Evolutionary conservation across 1,140 invertebrate genomes (phyloP).

Genomic region (Drosophila malerkotliana): DNA sequence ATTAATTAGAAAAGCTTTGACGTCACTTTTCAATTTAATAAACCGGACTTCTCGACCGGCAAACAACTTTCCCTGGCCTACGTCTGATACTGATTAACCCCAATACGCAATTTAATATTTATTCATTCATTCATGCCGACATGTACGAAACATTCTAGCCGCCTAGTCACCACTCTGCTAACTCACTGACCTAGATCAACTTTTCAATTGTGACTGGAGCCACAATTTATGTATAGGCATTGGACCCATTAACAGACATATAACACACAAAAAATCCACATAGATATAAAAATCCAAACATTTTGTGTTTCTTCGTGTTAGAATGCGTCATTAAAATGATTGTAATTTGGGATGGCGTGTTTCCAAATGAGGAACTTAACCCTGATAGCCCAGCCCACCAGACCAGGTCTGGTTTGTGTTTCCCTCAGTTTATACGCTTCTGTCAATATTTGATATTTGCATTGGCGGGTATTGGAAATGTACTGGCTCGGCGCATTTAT

Average conservation of each 20-base stretch:
- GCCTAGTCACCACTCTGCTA: background rate
- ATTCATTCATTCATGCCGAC: slow-evolving; percentile 38
- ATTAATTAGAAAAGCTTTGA: slow-evolving; percentile 28
- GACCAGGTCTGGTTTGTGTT: slow-evolving; percentile 24
- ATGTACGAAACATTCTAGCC: slow-evolving; percentile 5
- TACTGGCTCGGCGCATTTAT: slow-evolving; percentile 26
- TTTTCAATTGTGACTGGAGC: slow-evolving; percentile 17
- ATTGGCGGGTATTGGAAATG: slow-evolving; percentile 29
- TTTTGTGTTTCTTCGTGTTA: slow-evolving; percentile 7
- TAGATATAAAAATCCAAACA: slow-evolving; percentile 13
- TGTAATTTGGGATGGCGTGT: slow-evolving; percentile 52
- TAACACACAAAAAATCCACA: background rate
- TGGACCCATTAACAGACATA: slow-evolving; percentile 11
- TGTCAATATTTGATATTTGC: slow-evolving; percentile 45
- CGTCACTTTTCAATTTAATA: slow-evolving; percentile 10
- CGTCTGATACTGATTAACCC: slow-evolving; percentile 15
- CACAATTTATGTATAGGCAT: slow-evolving; percentile 21
- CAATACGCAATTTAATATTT: slow-evolving; percentile 31
- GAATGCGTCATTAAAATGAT: slow-evolving; percentile 47
- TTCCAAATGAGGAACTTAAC: slow-evolving; percentile 16
- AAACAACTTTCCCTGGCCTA: slow-evolving; percentile 2
- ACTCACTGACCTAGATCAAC: slow-evolving; percentile 50
- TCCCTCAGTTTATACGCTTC: slow-evolving; percentile 12
- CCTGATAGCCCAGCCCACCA: slow-evolving; percentile 17
- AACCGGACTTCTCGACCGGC: background rate